phyloP scores from a whole-genome alignment of 2,888 invertebrate genomes.

The Crematogaster levior region DNA sequence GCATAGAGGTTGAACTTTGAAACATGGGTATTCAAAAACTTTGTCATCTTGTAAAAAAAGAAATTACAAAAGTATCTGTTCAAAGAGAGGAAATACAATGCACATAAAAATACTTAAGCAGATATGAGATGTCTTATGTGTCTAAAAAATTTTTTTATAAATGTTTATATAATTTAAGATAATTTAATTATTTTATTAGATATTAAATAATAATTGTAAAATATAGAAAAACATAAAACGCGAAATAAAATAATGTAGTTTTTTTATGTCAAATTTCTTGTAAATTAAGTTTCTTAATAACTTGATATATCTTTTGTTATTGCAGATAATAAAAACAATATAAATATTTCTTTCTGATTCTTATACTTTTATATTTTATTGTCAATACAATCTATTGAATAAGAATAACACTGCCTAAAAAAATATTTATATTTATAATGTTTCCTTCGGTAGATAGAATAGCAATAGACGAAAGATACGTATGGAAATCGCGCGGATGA shows the following conservation, averaged over 20 bases:
- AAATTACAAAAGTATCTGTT: background rate
- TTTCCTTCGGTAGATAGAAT: constrained; percentile 7
- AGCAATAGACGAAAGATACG: background rate
- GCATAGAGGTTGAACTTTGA: background rate
- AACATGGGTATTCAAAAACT: background rate
- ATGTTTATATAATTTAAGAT: too few relatives aligned
- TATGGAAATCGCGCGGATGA: constrained; percentile 24
- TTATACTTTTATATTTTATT: background rate
- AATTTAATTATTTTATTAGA: background rate
- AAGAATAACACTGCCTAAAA: background rate
- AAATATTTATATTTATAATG: background rate
- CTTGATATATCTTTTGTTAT: background rate
- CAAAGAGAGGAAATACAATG: background rate
- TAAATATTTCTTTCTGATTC: background rate
- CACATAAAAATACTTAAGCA: background rate
- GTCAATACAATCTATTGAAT: background rate
- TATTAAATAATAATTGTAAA: background rate
- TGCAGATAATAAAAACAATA: background rate
- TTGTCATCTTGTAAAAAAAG: background rate
- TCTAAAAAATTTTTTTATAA: too few relatives aligned
- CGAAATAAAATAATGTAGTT: background rate
- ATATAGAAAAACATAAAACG: background rate
- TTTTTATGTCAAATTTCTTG: background rate
- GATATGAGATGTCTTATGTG: background rate
- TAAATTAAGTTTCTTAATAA: background rate